phyloP scores from a whole-genome alignment of 2,113 vertebrate species.

The Pyrgilauda ruficollis region DNA sequence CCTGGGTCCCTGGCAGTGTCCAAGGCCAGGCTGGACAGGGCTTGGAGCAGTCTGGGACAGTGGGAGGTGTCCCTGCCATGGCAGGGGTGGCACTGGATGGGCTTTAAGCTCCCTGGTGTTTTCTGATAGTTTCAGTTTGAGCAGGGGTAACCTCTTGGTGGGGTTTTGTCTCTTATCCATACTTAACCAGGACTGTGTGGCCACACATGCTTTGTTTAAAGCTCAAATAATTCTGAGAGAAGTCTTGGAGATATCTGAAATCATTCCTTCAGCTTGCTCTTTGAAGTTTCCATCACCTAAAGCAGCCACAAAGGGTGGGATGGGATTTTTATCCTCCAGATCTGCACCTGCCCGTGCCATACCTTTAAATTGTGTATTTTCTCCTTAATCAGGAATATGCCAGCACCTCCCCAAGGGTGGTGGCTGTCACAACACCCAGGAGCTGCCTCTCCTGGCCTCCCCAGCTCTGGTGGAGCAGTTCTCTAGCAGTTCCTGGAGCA shows the following conservation, averaged over 20 bases:
- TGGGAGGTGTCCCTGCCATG: background rate
- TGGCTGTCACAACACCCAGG: fast-evolving
- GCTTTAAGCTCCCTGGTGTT: background rate
- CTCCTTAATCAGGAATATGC: background rate
- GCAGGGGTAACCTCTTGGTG: background rate
- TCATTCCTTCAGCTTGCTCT: background rate
- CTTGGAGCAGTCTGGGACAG: background rate
- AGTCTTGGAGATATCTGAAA: background rate
- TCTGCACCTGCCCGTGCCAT: background rate
- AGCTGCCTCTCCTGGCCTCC: background rate
- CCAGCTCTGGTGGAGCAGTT: background rate
- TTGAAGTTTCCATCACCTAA: background rate
- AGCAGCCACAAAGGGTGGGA: background rate
- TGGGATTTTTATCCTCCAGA: background rate
- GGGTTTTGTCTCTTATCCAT: background rate
- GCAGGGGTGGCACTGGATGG: background rate
- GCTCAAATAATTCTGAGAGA: background rate
- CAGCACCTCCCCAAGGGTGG: background rate
- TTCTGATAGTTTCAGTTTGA: background rate
- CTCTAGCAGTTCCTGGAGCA: background rate
- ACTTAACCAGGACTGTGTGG: background rate
- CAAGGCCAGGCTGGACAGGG: background rate
- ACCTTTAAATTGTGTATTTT: background rate
- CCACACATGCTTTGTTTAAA: background rate
- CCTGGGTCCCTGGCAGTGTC: background rate